Evolutionary conservation across 2,113 vertebrate genomes (phyloP).

Genomic region (Corynorhinus townsendii): DNA sequence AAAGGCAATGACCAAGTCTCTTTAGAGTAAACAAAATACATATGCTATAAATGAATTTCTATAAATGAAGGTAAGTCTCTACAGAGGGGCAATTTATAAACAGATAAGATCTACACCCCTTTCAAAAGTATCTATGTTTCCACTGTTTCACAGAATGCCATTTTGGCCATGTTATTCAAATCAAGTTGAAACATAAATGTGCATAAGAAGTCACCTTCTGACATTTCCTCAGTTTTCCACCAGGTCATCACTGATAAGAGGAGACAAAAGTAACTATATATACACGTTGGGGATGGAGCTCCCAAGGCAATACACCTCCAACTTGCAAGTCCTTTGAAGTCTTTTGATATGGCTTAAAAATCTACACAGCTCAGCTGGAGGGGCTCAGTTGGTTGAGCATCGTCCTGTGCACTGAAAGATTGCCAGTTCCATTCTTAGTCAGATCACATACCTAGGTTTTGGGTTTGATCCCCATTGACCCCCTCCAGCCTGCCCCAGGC

Average conservation of each 20-base stretch:
- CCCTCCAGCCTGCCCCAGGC: too few species aligned
- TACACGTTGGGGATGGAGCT: fast-evolving
- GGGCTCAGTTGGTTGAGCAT: not conserved
- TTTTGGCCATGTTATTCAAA: not conserved
- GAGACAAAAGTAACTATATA: not conserved
- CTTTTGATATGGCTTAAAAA: not conserved
- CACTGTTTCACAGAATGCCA: not conserved
- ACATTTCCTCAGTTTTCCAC: not conserved
- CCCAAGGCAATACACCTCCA: not conserved
- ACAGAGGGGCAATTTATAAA: not conserved
- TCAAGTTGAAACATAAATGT: not conserved
- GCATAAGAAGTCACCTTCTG: not conserved
- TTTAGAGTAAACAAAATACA: not conserved
- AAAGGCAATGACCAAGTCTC: not conserved
- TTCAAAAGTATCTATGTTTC: not conserved
- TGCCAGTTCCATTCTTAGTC: not conserved
- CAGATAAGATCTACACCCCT: not conserved
- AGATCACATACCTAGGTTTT: not conserved
- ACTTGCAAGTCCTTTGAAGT: not conserved
- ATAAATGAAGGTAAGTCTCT: not conserved
- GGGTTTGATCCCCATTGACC: too few species aligned
- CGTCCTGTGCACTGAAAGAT: not conserved
- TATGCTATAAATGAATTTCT: not conserved
- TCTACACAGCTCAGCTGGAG: not conserved
- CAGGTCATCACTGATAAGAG: not conserved